Conservation (phyloP, 2,797 vertebrate species). For the Pyrocephalus nanus region DNA sequence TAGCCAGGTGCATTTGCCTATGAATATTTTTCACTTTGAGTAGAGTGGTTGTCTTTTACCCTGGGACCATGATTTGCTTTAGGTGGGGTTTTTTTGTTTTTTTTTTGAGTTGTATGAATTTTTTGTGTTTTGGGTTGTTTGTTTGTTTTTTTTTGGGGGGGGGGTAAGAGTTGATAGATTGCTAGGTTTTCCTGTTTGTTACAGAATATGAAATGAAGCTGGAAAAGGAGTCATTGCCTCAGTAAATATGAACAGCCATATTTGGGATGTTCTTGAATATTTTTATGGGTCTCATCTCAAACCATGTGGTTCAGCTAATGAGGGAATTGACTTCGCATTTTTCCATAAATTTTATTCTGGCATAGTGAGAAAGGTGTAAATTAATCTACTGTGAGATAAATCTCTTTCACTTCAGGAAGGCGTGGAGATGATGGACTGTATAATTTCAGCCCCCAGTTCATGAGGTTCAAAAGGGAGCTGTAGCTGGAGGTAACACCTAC, state of each 20-base stretch:
- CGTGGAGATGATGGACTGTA: neutral
- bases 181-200: neutral
- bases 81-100: neutral
- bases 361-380: slow-evolving; percentile 31
- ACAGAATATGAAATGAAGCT: neutral
- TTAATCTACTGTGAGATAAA: slow-evolving; percentile 24
- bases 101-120: neutral
- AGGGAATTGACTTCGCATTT: slow-evolving; percentile 34
- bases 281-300: neutral
- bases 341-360: slow-evolving; percentile 41
- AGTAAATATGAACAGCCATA: neutral
- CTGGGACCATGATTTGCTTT: neutral
- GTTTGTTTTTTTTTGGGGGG: neutral
- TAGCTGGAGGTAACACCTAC: neutral
- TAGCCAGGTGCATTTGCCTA: neutral
- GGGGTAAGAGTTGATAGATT: neutral
- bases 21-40: neutral
- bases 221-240: neutral
- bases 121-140: neutral
- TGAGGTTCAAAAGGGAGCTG: neutral
- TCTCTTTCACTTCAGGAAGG: neutral
- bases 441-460: neutral
- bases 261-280: neutral
- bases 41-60: neutral
- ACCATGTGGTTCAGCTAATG: neutral